Evolutionary conservation across 2,797 vertebrate species (phyloP), one percentile per base, ranked within the genome.

Genomic region (Chrosomus eos): DNA sequence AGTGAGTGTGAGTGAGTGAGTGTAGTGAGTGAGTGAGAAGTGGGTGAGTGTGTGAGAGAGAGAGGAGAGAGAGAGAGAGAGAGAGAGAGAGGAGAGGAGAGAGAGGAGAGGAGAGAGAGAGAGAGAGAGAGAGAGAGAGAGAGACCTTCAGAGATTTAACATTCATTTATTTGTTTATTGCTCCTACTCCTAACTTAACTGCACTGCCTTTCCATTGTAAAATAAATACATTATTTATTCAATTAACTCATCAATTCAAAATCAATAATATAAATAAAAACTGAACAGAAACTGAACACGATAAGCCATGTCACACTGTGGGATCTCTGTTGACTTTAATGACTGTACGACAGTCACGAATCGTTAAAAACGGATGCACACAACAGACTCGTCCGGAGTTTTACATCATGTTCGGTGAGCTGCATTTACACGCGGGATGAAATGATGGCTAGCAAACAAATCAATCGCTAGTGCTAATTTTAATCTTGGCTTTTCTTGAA

Each of bases 311-410:
- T 76, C 53, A 38, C 38, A 64, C 18, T 43, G n/a, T 78, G 16
- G 38, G 75, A 43, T 78, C 26, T 64, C 40, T 43, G n/a, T 62
- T 62, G 55, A 28, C 75, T 62, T 62, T 43, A 45, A 45, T 45
- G 3, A 13, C 40, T 43, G 11, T 43, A 43, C 1, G 11, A 43
- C 3, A 43, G 9, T 43, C 58, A 48, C 21, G 38, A 31, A 16
- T 31, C 38, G 9, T 53, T 78, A 70, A 76, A 68, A 53, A 53
- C 51, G 0, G 21, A n/a, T 7, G 8, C 53, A 55, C 53, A 2
- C 53, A 55, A 23, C 3, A 0, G 3, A 64, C 45, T 73, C 7
- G 5, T 19, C 16, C 0, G 28, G 43, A 73, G 45, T 28, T 11
- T 73, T 51, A 45, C 45, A 5, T 73, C 45, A 33, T 1, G n/a